Percentiles rank a stretch among this genome's conserved stretches.
These are phyloP conservation scores for Recurvirostra avosetta DNA, from an alignment of 2,113 vertebrate species.

Conservation along the genomic window DNA sequence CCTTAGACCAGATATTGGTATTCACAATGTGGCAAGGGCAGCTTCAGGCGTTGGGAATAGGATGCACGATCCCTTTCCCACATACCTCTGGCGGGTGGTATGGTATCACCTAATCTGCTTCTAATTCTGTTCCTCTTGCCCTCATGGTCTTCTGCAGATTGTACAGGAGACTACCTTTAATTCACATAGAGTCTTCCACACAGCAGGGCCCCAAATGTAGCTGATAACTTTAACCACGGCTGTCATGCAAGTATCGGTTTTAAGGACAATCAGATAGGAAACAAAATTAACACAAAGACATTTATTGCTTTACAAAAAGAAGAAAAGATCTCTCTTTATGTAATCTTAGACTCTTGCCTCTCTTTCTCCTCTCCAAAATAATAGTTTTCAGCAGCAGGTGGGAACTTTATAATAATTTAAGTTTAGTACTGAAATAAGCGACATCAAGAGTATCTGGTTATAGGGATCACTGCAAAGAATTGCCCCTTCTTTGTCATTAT, in stretches of 20 bases:
- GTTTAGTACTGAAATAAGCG: background rate
- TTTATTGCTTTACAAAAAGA: background rate
- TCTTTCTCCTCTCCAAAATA: background rate
- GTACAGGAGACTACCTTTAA: background rate
- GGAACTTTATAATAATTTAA: background rate
- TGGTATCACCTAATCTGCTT: background rate
- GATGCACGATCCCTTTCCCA: background rate
- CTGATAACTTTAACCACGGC: background rate
- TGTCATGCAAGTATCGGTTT: background rate
- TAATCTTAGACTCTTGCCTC: background rate
- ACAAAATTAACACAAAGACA: background rate
- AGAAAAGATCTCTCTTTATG: fast-evolving
- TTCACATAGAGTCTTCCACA: background rate
- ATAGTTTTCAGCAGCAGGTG: background rate
- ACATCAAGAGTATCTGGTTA: background rate
- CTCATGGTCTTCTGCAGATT: background rate
- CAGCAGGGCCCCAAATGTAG: background rate
- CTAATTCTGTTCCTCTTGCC: background rate
- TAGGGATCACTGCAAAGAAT: background rate
- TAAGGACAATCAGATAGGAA: background rate
- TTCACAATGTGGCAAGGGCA: background rate
- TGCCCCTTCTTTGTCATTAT: background rate
- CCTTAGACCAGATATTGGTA: background rate
- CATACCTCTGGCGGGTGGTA: background rate
- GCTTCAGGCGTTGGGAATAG: background rate